These are phyloP conservation scores for Euglossa dilemma DNA, from an alignment of 1,140 invertebrate genomes.

Conservation along the genomic window DNA sequence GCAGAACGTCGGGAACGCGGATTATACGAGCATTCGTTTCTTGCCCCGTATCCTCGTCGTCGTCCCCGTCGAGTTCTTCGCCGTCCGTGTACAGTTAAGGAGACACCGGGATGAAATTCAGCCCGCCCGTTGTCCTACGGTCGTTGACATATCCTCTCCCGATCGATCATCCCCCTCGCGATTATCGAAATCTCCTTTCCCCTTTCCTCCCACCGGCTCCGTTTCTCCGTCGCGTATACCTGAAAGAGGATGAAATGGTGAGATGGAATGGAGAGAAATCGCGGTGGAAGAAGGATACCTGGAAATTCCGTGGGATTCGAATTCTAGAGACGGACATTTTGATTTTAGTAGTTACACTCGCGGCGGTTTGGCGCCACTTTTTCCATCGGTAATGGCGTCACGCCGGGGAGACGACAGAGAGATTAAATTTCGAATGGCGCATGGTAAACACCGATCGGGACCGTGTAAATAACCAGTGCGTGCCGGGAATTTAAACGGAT, in stretches of 20 bases:
- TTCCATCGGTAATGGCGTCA: neutral
- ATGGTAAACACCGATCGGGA: neutral
- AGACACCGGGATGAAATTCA: slow-evolving; percentile 67
- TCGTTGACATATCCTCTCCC: slow-evolving; percentile 53
- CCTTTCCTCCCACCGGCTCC: too few species aligned
- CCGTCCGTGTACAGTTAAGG: slow-evolving; percentile 71
- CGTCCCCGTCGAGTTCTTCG: slow-evolving; percentile 48
- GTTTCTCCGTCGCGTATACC: neutral
- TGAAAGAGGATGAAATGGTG: too few species aligned
- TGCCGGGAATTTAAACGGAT: neutral
- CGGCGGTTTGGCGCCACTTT: neutral
- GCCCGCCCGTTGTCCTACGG: slow-evolving; percentile 55
- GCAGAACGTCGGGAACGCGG: slow-evolving; percentile 62
- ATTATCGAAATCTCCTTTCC: neutral
- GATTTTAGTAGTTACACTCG: neutral
- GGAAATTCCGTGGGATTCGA: too few species aligned
- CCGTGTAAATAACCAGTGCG: neutral
- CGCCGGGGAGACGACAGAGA: neutral
- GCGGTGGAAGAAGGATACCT: too few species aligned
- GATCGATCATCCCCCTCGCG: neutral
- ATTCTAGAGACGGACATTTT: neutral
- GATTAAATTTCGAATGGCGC: neutral
- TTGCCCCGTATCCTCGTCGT: slow-evolving; percentile 57
- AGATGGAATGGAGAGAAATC: too few species aligned
- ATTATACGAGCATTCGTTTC: slow-evolving; percentile 69